Evolutionary conservation across 2,797 vertebrate species (phyloP).

Genomic region (Podarcis siculus): DNA sequence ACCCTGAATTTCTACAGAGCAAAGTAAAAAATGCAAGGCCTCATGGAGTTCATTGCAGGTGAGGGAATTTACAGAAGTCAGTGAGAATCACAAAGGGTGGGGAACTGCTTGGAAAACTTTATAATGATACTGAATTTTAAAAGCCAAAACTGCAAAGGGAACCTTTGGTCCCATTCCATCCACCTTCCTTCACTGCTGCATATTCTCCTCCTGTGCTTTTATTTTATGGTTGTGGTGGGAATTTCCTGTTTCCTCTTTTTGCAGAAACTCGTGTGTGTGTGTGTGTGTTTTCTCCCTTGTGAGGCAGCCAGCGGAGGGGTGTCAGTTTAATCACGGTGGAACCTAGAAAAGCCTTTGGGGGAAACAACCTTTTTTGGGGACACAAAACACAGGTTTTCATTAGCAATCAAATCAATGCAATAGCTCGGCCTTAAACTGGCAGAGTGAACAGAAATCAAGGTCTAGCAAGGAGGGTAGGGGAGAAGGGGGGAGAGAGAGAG

Average conservation of each 20-base stretch:
- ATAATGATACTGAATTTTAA: not conserved
- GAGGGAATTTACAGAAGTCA: not conserved
- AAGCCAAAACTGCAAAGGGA: not conserved
- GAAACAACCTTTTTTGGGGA: constrained; percentile 25
- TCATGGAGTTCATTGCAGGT: not conserved
- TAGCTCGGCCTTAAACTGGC: constrained; percentile 8
- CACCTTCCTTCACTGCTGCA: not conserved
- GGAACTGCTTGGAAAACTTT: not conserved
- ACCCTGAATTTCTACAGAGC: not conserved
- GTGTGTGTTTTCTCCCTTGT: not conserved
- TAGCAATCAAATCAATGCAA: constrained; percentile 29
- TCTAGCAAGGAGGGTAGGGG: not conserved
- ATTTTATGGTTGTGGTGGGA: not conserved
- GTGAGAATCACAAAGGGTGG: not conserved
- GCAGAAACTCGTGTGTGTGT: not conserved
- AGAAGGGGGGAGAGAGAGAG: fast-evolving
- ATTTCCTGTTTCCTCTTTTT: not conserved
- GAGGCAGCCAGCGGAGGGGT: not conserved
- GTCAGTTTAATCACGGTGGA: constrained; percentile 14
- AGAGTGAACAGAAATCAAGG: constrained; percentile 30
- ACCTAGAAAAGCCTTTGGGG: constrained; percentile 11
- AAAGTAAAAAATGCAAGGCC: not conserved
- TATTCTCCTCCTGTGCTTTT: not conserved
- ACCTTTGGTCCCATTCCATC: not conserved
- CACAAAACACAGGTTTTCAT: constrained; percentile 28